Base-by-base conservation (phyloP, 2,888 invertebrate species). In the Saturnia japonica region DNA sequence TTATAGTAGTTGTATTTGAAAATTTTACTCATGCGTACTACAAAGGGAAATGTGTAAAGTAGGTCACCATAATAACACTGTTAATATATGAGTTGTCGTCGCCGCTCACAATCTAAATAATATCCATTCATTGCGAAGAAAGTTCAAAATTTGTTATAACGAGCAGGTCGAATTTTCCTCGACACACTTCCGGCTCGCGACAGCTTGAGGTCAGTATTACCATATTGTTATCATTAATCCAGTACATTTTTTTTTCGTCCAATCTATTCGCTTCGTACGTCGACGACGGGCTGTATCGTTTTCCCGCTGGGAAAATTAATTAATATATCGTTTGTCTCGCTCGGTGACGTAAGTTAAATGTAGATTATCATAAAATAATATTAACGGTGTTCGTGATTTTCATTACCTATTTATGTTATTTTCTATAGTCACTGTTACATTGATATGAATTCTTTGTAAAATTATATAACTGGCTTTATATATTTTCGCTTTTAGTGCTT, bases 211-310 rank as follows among this genome's bases (percentile, higher is more conserved):
- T 69, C 69, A 57, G 43, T 22, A 83, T 86, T 85, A 82, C 76
- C 84, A 86, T 86, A 85, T 85, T 83, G 80, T 72, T 72, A 73
- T 78, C 81, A 86, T 87, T 85, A 83, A 84, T 85, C 80, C 78
- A 73, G 72, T 80, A 78, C 80, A 78, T 12, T 9, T 14, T 66
- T 67, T 70, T 70, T 70, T 70, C 66, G 66, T 67, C 42, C 28
- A 42, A 66, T 40, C 54, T n/a, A 66, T 51, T 67, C 67, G 70
- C 67, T 43, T 43, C 64, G 22, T 70, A 51, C 51, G 40, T 51
- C 22, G 69, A 28, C 22, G 69, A 28, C 45, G 40, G n/a, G 7
- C 19, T 16, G 62, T 62, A 25, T 57, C 57, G 57, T 25, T 57
- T 25, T 57, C 57, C 25, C 25, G 22, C 57, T 25, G 22, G 25